Evolutionary conservation across 2,113 vertebrate species (phyloP).

Genomic region (Urocolius indicus): DNA sequence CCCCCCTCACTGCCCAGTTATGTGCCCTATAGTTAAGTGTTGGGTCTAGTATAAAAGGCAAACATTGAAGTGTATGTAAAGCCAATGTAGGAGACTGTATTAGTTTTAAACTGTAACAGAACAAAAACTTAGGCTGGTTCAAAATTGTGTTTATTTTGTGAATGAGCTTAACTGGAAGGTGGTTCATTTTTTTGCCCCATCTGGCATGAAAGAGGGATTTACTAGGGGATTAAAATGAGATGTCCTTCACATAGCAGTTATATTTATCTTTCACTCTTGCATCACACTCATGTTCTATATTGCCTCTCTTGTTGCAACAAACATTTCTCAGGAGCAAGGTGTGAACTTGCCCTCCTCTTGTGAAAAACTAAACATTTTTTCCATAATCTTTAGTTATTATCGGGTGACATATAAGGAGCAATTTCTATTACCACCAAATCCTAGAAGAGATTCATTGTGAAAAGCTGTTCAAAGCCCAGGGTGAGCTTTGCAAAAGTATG

Average conservation of each 20-base stretch:
- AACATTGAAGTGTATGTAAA: not conserved
- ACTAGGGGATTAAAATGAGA: not conserved
- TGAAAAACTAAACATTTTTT: constrained; percentile 10
- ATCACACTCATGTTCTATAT: constrained; percentile 2
- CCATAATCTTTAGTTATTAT: constrained; percentile 17
- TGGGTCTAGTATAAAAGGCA: not conserved
- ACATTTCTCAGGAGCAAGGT: not conserved
- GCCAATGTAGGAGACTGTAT: not conserved
- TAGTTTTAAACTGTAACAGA: not conserved
- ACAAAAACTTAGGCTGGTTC: not conserved
- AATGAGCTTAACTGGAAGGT: not conserved
- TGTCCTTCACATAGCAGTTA: not conserved
- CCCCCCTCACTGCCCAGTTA: not conserved
- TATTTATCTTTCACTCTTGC: constrained; percentile 9
- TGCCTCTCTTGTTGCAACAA: not conserved
- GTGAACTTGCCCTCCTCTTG: not conserved
- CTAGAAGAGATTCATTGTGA: constrained; percentile 30
- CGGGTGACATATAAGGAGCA: not conserved
- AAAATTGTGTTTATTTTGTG: constrained; percentile 23
- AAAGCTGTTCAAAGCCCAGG: constrained; percentile 42
- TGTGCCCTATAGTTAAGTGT: not conserved
- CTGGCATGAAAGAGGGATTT: not conserved
- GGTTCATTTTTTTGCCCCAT: not conserved
- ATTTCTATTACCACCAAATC: constrained; percentile 14
- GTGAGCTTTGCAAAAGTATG: constrained; percentile 44